These are phyloP conservation scores for Adelphocoris suturalis DNA, from an alignment of 2,888 invertebrate species.

Conservation along the genomic window DNA sequence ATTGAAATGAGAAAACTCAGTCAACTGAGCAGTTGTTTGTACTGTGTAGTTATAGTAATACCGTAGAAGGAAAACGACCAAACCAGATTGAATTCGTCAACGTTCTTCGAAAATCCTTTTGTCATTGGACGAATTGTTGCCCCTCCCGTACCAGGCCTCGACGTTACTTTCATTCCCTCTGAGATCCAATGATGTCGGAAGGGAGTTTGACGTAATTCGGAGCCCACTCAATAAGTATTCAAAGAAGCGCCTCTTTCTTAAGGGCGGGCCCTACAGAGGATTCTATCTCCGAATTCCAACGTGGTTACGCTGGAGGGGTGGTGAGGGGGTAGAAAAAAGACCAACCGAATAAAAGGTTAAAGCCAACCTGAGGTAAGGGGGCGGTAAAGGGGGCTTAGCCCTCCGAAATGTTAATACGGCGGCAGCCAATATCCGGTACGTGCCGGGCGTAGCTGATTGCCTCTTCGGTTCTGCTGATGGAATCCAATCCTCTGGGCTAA, in stretches of 20 bases:
- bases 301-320: not conserved
- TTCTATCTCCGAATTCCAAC: not conserved
- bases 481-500: slow-evolving; percentile 54
- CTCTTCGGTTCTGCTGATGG: slow-evolving; percentile 44
- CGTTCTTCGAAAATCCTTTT: not conserved
- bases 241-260: slow-evolving; percentile 10
- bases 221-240: slow-evolving; percentile 14
- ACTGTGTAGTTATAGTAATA: too few species aligned
- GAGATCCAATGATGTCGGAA: not conserved
- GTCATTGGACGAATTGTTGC: too few species aligned
- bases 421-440: slow-evolving; percentile 67
- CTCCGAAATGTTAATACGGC: slow-evolving; percentile 67
- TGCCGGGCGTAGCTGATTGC: slow-evolving; percentile 65
- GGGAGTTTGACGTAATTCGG: slow-evolving; percentile 23
- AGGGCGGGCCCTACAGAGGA: not conserved
- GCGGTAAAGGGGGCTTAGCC: slow-evolving; percentile 15
- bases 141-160: not conserved
- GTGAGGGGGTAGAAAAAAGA: not conserved
- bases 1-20: too few species aligned
- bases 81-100: not conserved
- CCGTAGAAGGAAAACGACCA: not conserved
- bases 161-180: slow-evolving; percentile 2
- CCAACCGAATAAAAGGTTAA: slow-evolving; percentile 46
- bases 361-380: not conserved
- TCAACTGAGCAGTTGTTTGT: too few species aligned